These are phyloP conservation scores for Hyles euphorbiae DNA, from an alignment of 1,140 invertebrate species.

Conservation along the genomic window DNA sequence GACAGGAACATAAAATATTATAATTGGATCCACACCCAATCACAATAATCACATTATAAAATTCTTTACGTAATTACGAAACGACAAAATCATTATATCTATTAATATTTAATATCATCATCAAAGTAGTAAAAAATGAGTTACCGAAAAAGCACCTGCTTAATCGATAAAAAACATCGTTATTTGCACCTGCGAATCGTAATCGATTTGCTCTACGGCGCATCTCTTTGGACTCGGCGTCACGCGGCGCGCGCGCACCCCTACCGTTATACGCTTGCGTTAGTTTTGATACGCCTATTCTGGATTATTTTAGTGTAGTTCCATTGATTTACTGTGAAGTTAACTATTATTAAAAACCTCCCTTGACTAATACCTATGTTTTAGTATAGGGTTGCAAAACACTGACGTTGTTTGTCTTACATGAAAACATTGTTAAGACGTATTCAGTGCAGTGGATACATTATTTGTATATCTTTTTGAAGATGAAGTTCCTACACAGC, in stretches of 20 bases:
- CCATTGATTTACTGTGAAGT: no score
- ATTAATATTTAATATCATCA: slow-evolving; percentile 32
- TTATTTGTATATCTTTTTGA: no score
- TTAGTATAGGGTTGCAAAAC: no score
- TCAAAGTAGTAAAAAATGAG: slow-evolving; percentile 16
- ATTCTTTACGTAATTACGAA: slow-evolving; percentile 4
- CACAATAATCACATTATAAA: not conserved
- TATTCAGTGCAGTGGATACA: no score
- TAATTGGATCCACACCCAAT: not conserved
- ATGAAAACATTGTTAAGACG: no score
- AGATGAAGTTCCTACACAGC: no score
- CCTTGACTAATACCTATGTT: no score
- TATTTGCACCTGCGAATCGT: slow-evolving; percentile 66
- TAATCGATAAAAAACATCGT: slow-evolving; percentile 33
- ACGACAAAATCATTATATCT: slow-evolving; percentile 15
- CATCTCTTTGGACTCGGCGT: slow-evolving; percentile 38
- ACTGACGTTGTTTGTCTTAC: no score
- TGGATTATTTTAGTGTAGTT: not conserved
- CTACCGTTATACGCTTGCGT: slow-evolving; percentile 34
- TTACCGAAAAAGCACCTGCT: slow-evolving; percentile 30
- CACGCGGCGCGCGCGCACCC: slow-evolving; percentile 54
- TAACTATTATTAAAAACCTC: no score
- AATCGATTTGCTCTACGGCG: slow-evolving; percentile 49
- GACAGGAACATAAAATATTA: not conserved
- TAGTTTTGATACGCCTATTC: slow-evolving; percentile 18